Evolutionary conservation across 2,797 vertebrate species (phyloP).

Genomic region (Sebastes vulpes): DNA sequence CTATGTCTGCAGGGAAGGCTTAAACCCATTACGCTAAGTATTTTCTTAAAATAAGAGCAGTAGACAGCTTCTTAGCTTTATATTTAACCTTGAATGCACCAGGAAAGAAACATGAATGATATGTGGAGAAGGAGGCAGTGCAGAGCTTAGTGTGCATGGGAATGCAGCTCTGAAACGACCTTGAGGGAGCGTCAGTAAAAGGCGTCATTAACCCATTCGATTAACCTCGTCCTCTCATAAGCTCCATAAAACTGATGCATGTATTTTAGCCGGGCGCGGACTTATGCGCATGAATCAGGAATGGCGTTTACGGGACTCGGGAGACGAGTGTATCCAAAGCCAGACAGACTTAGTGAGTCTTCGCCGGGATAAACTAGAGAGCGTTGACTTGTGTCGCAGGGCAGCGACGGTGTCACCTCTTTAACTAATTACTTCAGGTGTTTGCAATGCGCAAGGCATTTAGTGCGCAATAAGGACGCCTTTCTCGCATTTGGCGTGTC

Average conservation of each 20-base stretch:
- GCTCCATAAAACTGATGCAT: constrained; percentile 64
- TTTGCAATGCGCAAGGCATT: no score
- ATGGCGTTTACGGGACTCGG: constrained; percentile 6
- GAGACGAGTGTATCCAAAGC: neutral
- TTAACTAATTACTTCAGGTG: constrained; percentile 1
- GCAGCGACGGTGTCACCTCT: neutral
- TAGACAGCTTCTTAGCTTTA: constrained; percentile 25
- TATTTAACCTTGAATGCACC: constrained; percentile 59
- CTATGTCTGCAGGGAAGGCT: neutral
- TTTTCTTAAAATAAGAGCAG: neutral
- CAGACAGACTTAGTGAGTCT: neutral
- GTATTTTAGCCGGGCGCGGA: constrained; percentile 20
- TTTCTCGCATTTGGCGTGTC: no score
- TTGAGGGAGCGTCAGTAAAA: constrained; percentile 78
- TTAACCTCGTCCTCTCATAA: constrained; percentile 76
- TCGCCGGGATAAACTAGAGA: neutral
- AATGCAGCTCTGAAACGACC: constrained; percentile 60
- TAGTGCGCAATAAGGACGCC: no score
- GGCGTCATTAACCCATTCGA: constrained; percentile 78
- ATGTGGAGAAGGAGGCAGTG: neutral
- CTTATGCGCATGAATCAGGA: constrained; percentile 45
- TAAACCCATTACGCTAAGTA: neutral
- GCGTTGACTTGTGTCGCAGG: constrained; percentile 5
- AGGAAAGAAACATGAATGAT: constrained; percentile 26
- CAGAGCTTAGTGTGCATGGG: constrained; percentile 12